Conservation (phyloP, 2,888 invertebrate species). For the Zygothrica quintamaculata region DNA sequence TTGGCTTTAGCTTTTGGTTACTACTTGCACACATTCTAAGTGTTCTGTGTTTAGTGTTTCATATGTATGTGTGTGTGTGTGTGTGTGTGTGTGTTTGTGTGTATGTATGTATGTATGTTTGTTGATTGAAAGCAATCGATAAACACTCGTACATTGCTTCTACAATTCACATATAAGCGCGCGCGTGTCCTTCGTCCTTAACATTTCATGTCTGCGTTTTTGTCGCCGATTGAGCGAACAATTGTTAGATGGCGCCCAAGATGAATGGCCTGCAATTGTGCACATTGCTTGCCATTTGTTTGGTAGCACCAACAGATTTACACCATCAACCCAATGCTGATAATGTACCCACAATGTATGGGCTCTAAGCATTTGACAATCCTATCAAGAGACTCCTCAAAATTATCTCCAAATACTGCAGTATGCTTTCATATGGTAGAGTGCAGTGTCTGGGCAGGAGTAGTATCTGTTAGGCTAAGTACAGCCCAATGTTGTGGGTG, state of each 20-base stretch:
- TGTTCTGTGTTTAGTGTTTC: neutral
- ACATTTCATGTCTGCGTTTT: conserved; percentile 44
- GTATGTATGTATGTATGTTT: conserved; percentile 7
- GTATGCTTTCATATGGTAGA: too few species aligned
- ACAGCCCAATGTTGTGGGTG: neutral
- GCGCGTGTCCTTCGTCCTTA: conserved; percentile 6
- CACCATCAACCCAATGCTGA: conserved; percentile 35
- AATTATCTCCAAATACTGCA: too few species aligned
- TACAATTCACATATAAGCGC: conserved; percentile 22
- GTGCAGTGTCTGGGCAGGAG: too few species aligned
- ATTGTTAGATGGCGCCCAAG: conserved; percentile 66
- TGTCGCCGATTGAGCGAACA: conserved; percentile 73
- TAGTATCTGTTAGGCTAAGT: neutral
- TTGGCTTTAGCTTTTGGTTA: conserved; percentile 16
- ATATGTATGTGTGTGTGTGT: neutral
- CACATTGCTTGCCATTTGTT: conserved; percentile 72
- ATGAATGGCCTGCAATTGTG: conserved; percentile 77
- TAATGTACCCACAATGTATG: conserved; percentile 12
- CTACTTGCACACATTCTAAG: neutral
- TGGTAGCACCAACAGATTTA: conserved; percentile 50
- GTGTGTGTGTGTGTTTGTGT: conserved; percentile 1
- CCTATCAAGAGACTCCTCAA: conserved; percentile 28
- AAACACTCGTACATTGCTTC: conserved; percentile 45
- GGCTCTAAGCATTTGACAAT: conserved; percentile 43
- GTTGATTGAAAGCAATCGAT: conserved; percentile 73